Evolutionary conservation across 1,140 invertebrate species (phyloP).

Genomic region (Achroia grisella): DNA sequence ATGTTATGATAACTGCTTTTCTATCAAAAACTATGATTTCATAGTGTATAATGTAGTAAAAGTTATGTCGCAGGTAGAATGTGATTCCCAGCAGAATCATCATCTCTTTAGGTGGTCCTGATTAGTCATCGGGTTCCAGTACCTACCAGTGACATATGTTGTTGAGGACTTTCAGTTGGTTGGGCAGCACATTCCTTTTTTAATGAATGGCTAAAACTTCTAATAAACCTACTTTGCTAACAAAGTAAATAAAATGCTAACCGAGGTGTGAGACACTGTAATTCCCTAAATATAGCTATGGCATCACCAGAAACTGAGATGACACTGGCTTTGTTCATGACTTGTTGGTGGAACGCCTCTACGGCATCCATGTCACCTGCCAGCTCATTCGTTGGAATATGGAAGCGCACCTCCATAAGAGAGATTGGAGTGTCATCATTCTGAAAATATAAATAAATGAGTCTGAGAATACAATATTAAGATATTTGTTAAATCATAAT

Average conservation of each 20-base stretch:
- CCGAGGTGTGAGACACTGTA: slow-evolving; percentile 98
- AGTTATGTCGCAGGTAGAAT: too few species aligned
- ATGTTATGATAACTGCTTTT: too few species aligned
- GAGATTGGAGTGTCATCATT: slow-evolving; percentile 98
- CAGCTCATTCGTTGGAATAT: slow-evolving; percentile 92
- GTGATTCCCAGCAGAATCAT: too few species aligned
- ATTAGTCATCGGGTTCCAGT: too few species aligned
- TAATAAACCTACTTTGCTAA: background rate
- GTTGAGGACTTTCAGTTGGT: background rate
- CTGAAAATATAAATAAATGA: slow-evolving; percentile 54
- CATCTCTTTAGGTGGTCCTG: too few species aligned
- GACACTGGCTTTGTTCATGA: slow-evolving; percentile 97
- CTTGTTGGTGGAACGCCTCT: slow-evolving; percentile 95
- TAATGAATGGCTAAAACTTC: background rate
- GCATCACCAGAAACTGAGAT: slow-evolving; percentile 98
- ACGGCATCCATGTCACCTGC: slow-evolving; percentile 92
- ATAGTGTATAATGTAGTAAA: too few species aligned
- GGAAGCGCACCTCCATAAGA: slow-evolving; percentile 98
- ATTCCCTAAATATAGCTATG: slow-evolving; percentile 96
- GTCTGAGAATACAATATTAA: too few species aligned
- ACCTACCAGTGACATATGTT: too few species aligned
- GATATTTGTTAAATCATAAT: too few species aligned
- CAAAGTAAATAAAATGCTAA: background rate
- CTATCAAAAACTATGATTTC: too few species aligned
- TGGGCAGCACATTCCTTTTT: background rate